Evolutionary conservation across 2,797 vertebrate species (phyloP).

Genomic region (Phoeniculus purpureus): DNA sequence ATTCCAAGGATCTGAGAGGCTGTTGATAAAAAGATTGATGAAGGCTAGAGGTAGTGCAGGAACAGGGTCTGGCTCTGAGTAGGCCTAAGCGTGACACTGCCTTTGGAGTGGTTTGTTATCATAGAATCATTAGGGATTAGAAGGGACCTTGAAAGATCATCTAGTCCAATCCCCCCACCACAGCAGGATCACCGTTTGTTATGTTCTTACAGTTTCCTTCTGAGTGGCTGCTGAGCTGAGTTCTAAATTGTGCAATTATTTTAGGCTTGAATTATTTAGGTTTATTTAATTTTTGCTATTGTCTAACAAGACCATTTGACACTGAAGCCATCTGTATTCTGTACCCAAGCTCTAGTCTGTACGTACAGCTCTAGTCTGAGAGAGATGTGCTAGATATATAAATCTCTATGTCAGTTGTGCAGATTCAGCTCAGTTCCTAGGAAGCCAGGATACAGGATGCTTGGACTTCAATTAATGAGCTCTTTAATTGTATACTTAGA

Average conservation of each 20-base stretch:
- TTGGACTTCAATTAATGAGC: background rate
- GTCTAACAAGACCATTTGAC: background rate
- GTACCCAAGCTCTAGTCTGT: background rate
- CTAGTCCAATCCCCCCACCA: no score
- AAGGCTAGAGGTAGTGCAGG: background rate
- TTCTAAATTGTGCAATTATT: background rate
- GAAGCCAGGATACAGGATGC: background rate
- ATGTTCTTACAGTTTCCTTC: background rate
- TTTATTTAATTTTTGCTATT: background rate
- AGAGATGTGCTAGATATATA: background rate
- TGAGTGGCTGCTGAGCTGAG: background rate
- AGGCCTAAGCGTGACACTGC: background rate
- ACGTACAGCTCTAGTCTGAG: background rate
- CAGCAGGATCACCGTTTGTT: no score
- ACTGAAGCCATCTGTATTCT: background rate
- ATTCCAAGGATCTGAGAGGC: background rate
- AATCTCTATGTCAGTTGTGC: background rate
- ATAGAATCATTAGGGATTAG: no score
- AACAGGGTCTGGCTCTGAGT: background rate
- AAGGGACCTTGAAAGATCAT: no score
- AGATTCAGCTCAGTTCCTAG: background rate
- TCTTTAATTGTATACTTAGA: background rate
- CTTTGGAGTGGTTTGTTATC: background rate
- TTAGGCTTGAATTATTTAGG: background rate
- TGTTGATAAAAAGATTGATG: background rate